A percentile compares a stretch with the other conserved stretches of the same genome.
These are phyloP conservation scores for Lasius fuliginosus DNA, from an alignment of 2,888 invertebrate species.

Conservation along the genomic window DNA sequence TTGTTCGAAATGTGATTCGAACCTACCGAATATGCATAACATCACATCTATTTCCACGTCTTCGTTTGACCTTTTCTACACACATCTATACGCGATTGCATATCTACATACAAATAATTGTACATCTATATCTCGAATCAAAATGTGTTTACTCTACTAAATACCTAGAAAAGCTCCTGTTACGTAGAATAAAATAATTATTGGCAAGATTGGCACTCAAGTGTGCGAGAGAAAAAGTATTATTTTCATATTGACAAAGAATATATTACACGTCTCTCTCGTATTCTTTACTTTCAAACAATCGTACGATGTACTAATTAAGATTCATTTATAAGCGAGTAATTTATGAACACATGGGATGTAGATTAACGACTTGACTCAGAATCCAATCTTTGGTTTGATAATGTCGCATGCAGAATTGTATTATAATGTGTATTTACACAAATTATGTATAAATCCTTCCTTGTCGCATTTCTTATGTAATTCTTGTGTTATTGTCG, in stretches of 20 bases:
- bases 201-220: slow-evolving; percentile 29
- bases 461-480: not conserved
- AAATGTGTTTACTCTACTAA: slow-evolving; percentile 14
- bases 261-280: not conserved
- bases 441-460: not conserved
- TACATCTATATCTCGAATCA: slow-evolving; percentile 2
- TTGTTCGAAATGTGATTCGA: slow-evolving; percentile 64
- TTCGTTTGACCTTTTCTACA: not conserved
- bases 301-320: not conserved
- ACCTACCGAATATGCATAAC: slow-evolving; percentile 35
- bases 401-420: slow-evolving; percentile 18
- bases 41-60: slow-evolving; percentile 45
- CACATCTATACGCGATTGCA: not conserved
- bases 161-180: slow-evolving; percentile 22
- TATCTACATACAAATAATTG: slow-evolving; percentile 33
- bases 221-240: slow-evolving; percentile 21
- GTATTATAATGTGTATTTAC: not conserved
- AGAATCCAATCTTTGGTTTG: slow-evolving; percentile 37
- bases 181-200: slow-evolving; percentile 23
- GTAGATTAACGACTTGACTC: slow-evolving; percentile 35
- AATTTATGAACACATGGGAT: slow-evolving; percentile 38
- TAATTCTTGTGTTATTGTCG: slow-evolving; percentile 33
- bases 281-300: not conserved
- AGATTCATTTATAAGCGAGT: slow-evolving; percentile 31
- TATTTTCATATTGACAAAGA: slow-evolving; percentile 21